phyloP scores from a whole-genome alignment of 92 coral and sea anemone species.

The Hydrozoanthus gracilis region DNA sequence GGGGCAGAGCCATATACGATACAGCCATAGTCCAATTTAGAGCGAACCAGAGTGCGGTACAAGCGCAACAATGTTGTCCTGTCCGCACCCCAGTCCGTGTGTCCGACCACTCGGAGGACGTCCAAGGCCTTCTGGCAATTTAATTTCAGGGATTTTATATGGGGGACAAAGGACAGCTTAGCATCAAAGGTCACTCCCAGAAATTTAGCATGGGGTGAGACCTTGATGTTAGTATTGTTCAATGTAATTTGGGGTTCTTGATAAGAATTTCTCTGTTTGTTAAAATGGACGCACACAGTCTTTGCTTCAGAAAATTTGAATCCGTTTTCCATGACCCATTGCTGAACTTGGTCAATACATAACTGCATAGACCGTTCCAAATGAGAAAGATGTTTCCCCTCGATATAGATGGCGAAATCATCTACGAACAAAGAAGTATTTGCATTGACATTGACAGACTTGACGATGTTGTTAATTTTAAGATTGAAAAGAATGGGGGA shows the following conservation, averaged over 20 bases:
- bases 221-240: background rate
- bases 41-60: conserved; percentile 28
- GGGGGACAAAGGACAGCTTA: background rate
- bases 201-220: background rate
- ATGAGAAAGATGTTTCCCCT: conserved; percentile 11
- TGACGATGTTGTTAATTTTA: no score
- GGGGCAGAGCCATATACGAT: conserved; percentile 32
- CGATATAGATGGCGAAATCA: no score
- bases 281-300: conserved; percentile 30
- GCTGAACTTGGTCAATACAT: conserved; percentile 3
- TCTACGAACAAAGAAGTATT: conserved; percentile 28
- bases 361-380: conserved; percentile 1
- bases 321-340: conserved; percentile 6
- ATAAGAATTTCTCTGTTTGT: background rate
- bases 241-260: conserved; percentile 20
- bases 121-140: conserved; percentile 24
- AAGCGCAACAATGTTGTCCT: conserved; percentile 39
- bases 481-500: conserved; percentile 7
- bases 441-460: background rate
- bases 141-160: background rate
- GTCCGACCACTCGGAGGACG: conserved; percentile 19
- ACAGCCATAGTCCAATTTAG: conserved; percentile 33
- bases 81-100: conserved; percentile 37
- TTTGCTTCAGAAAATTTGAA: conserved; percentile 18
- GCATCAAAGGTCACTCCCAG: no score